Evolutionary conservation across 2,113 vertebrate species (phyloP).

Genomic region (Sialia sialis): DNA sequence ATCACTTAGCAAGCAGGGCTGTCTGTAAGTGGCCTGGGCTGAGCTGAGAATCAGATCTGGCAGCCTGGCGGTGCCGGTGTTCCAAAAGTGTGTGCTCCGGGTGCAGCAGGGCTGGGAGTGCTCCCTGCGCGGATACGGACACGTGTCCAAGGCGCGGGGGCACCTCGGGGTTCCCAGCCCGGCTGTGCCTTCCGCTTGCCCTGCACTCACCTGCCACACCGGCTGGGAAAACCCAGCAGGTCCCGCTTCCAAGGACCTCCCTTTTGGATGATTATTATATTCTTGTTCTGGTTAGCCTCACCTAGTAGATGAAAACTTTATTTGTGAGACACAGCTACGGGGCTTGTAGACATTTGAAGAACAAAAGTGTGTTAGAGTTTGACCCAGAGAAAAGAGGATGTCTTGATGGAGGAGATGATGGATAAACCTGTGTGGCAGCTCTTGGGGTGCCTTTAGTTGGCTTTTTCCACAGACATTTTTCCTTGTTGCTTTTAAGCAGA

Average conservation of each 20-base stretch:
- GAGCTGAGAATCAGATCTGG: not conserved
- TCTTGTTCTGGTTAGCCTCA: not conserved
- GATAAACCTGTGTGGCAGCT: not conserved
- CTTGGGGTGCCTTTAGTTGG: not conserved
- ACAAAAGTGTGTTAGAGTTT: not conserved
- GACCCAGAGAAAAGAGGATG: not conserved
- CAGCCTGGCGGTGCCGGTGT: not conserved
- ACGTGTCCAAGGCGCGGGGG: not conserved
- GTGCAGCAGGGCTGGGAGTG: not conserved
- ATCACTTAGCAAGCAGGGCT: accelerated
- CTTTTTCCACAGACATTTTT: not conserved
- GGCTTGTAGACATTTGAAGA: not conserved
- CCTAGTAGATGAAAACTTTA: not conserved
- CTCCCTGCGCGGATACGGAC: not conserved
- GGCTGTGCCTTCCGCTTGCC: not conserved
- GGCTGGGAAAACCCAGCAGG: not conserved
- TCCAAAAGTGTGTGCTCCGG: not conserved
- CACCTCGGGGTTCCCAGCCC: not conserved
- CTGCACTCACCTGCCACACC: not conserved
- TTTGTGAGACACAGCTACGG: not conserved
- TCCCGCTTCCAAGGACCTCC: not conserved
- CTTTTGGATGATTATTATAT: not conserved
- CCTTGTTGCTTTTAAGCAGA: not conserved
- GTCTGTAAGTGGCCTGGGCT: not conserved
- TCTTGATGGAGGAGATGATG: not conserved